phyloP scores from a whole-genome alignment of 2,113 vertebrate species.

The Thryonomys swinderianus region DNA sequence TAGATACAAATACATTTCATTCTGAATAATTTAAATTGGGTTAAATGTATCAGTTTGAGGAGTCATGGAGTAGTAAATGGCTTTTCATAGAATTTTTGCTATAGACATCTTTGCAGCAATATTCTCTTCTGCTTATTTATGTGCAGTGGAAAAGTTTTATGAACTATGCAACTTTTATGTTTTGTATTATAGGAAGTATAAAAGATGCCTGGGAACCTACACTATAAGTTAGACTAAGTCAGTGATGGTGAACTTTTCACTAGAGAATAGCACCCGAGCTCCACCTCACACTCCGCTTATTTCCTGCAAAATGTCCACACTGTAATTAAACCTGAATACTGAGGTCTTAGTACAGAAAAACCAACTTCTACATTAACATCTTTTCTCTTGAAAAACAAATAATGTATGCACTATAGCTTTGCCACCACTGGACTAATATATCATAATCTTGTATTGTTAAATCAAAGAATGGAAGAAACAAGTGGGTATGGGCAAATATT shows the following conservation, averaged over 20 bases:
- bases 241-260: background rate
- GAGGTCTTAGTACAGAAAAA: background rate
- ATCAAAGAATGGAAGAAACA: background rate
- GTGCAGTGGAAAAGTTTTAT: background rate
- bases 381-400: background rate
- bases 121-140: background rate
- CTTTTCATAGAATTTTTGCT: slow-evolving; percentile 29
- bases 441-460: background rate
- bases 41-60: background rate
- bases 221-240: background rate
- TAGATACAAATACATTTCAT: background rate
- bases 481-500: background rate
- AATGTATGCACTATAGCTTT: too few relatives aligned
- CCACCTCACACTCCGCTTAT: background rate
- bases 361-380: background rate
- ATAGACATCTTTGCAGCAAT: background rate
- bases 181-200: background rate
- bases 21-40: background rate
- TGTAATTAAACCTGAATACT: background rate
- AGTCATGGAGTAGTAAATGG: background rate
- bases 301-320: background rate
- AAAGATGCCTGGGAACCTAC: background rate
- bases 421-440: background rate
- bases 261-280: background rate
- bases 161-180: background rate